These are phyloP conservation scores for Sturnus vulgaris DNA, from an alignment of 2,113 vertebrate species.

Conservation along the genomic window DNA sequence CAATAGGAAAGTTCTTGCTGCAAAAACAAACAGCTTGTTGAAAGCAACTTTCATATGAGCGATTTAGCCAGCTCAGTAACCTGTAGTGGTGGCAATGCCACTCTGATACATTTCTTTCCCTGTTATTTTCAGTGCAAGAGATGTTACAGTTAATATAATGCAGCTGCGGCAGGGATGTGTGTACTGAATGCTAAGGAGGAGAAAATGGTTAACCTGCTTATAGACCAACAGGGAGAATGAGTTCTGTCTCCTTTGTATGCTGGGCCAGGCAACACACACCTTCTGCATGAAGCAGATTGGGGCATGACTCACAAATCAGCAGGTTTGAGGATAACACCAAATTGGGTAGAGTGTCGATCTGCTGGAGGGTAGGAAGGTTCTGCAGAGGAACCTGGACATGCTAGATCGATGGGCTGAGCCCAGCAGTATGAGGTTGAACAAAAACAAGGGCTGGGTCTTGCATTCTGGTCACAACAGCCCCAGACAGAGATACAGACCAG, in stretches of 20 bases:
- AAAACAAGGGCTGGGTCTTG: not conserved
- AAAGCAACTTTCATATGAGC: not conserved
- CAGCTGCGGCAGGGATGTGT: accelerated
- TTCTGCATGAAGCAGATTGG: not conserved
- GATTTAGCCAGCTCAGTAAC: not conserved
- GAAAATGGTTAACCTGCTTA: not conserved
- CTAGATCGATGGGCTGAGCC: not conserved
- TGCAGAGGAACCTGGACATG: not conserved
- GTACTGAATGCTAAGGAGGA: conserved; percentile 6
- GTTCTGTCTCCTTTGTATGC: not conserved
- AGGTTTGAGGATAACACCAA: not conserved
- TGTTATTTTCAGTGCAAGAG: not conserved
- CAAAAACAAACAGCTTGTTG: not conserved
- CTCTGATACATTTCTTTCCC: not conserved
- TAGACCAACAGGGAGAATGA: not conserved
- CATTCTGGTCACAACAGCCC: not conserved
- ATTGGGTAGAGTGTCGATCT: accelerated
- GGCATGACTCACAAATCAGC: not conserved
- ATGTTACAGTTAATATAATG: not conserved
- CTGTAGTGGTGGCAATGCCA: not conserved
- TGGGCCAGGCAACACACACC: not conserved
- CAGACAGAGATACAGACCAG: not conserved
- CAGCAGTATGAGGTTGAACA: not conserved
- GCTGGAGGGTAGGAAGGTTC: not conserved
- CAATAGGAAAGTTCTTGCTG: not conserved